Evolutionary conservation across 2,888 invertebrate species (phyloP).

Genomic region (Drosophila subsilvestris): DNA sequence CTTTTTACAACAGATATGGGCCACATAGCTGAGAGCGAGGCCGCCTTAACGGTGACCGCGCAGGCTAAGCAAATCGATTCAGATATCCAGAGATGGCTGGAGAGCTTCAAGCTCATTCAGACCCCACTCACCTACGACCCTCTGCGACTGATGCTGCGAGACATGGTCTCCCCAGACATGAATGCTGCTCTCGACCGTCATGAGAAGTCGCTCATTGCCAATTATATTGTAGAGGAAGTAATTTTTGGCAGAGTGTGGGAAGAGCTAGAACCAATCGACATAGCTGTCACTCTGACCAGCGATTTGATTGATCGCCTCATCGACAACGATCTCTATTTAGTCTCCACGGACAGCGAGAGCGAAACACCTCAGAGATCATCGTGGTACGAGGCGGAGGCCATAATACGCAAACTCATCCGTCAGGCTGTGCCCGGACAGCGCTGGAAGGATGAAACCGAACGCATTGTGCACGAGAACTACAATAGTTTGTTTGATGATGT

Average conservation of each 20-base stretch:
- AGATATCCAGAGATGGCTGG: constrained; percentile 79
- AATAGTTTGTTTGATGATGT: constrained; percentile 69
- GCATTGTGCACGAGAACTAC: constrained; percentile 63
- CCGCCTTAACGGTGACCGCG: constrained; percentile 85
- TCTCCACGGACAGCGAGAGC: constrained; percentile 69
- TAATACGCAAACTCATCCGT: constrained; percentile 79
- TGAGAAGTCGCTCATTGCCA: constrained; percentile 59
- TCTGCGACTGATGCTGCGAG: constrained; percentile 58
- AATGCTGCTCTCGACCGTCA: constrained; percentile 37
- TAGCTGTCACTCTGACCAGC: constrained; percentile 52
- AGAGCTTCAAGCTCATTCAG: constrained; percentile 65
- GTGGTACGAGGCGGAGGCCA: constrained; percentile 65
- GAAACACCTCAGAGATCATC: constrained; percentile 32
- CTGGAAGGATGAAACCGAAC: constrained; percentile 73
- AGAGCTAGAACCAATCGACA: constrained; percentile 76
- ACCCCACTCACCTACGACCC: constrained; percentile 68
- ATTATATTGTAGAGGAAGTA: constrained; percentile 81
- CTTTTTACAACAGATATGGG: constrained; percentile 87
- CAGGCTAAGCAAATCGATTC: constrained; percentile 86
- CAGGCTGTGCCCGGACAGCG: constrained; percentile 75
- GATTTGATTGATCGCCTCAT: constrained; percentile 76
- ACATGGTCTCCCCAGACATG: constrained; percentile 66
- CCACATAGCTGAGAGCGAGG: constrained; percentile 86
- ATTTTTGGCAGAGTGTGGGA: constrained; percentile 84
- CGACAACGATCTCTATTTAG: constrained; percentile 71